phyloP scores from a whole-genome alignment of 2,888 invertebrate species.

The Choreutis nemorana region DNA sequence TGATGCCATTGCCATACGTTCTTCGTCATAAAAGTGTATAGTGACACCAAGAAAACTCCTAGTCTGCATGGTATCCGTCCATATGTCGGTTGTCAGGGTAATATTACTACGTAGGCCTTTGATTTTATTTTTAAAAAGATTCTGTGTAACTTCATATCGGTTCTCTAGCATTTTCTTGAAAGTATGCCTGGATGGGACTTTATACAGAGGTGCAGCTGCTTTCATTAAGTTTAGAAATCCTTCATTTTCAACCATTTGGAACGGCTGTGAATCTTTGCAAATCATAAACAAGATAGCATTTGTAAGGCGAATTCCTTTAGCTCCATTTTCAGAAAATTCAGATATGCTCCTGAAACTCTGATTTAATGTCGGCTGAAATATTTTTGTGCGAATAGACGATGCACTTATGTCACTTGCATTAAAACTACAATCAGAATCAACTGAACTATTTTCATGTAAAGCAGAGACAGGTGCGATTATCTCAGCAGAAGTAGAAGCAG shows the following conservation, averaged over 20 bases:
- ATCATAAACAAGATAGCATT: constrained; percentile 7
- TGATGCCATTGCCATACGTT: constrained; percentile 7
- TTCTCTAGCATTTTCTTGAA: constrained; percentile 7
- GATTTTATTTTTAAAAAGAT: constrained; percentile 8
- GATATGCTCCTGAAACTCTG: constrained; percentile 5
- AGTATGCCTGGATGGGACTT: constrained; percentile 8
- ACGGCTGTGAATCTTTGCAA: constrained; percentile 11
- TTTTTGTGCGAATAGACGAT: constrained; percentile 3
- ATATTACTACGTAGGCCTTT: constrained; percentile 5
- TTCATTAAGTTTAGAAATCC: constrained; percentile 10
- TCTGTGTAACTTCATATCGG: constrained; percentile 7
- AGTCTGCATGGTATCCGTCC: constrained; percentile 10
- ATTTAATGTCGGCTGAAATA: constrained; percentile 5
- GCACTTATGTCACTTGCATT: constrained; percentile 1
- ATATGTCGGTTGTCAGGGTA: constrained; percentile 10
- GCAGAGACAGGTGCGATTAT: background rate
- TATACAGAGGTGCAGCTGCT: constrained; percentile 6
- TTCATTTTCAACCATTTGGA: constrained; percentile 12
- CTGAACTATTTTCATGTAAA: too few relatives aligned
- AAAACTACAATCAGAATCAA: background rate
- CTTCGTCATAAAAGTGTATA: constrained; percentile 5
- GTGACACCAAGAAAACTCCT: constrained; percentile 11
- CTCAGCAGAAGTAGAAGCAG: constrained; percentile 3
- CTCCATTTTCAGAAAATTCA: constrained; percentile 5
- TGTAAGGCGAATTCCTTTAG: constrained; percentile 4